Percentiles rank a stretch among this genome's conserved stretches.
Conservation (phyloP, 2,888 invertebrate species). For the Rotaria sp. region DNA sequence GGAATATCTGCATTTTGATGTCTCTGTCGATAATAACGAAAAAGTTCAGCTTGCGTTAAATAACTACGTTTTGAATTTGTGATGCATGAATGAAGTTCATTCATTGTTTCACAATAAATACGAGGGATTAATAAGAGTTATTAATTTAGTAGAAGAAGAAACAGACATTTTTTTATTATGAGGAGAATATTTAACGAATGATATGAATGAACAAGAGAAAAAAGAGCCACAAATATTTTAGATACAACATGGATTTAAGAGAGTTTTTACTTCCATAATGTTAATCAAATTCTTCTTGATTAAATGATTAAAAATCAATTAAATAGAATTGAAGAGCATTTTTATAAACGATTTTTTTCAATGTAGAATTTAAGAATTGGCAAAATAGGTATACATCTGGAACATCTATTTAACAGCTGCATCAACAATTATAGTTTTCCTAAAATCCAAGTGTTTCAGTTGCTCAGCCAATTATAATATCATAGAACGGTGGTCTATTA, state of each 20-base stretch:
- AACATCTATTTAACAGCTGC: no score
- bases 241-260: background rate
- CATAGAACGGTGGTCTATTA: no score
- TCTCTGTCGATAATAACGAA: constrained; percentile 1
- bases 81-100: background rate
- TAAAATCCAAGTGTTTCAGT: no score
- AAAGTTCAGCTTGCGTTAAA: background rate
- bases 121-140: background rate
- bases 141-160: background rate
- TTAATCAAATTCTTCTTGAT: no score
- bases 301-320: no score
- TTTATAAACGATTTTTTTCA: no score
- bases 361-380: no score
- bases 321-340: no score
- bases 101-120: constrained; percentile 16
- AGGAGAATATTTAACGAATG: background rate
- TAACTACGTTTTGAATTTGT: background rate
- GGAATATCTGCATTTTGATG: background rate
- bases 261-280: no score
- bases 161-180: background rate
- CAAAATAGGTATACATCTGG: no score
- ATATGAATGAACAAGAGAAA: background rate
- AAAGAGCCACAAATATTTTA: background rate
- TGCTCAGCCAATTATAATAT: no score
- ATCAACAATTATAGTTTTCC: no score